A percentile compares a stretch with the other conserved stretches of the same genome.
Evolutionary conservation across 30 jellyfish, hydroid and myxozoan genomes (phyloP).

Genomic region (Catostylus mosaicus): DNA sequence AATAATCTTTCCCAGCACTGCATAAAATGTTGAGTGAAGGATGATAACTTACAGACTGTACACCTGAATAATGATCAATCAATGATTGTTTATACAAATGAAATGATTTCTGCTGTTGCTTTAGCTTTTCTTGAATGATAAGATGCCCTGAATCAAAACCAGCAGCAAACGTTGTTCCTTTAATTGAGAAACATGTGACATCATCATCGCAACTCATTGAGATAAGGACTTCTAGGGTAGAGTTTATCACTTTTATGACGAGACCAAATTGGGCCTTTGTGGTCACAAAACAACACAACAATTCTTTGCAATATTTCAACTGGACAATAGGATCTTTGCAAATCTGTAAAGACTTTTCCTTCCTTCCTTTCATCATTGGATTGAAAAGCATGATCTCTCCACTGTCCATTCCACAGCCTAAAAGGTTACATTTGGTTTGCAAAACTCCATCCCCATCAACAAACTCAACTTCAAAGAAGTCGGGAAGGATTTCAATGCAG

Average conservation of each 20-base stretch:
- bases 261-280: constrained; percentile 43
- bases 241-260: constrained; percentile 13
- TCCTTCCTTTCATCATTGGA: constrained; percentile 55
- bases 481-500: constrained; percentile 65
- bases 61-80: constrained; percentile 47
- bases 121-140: not conserved
- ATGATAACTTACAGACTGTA: constrained; percentile 49
- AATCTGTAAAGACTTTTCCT: constrained; percentile 30
- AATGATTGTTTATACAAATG: not conserved
- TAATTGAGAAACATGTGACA: constrained; percentile 14
- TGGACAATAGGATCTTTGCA: constrained; percentile 54
- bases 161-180: constrained; percentile 28
- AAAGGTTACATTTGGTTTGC: constrained; percentile 43
- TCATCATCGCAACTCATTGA: constrained; percentile 52
- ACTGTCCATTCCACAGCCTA: constrained; percentile 83
- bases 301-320: constrained; percentile 27
- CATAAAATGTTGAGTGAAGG: constrained; percentile 25
- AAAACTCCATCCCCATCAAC: constrained; percentile 43
- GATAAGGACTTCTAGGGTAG: constrained; percentile 6
- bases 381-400: constrained; percentile 68
- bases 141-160: constrained; percentile 69
- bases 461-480: constrained; percentile 31
- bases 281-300: not conserved
- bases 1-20: constrained; percentile 57
- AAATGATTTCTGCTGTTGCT: not conserved